phyloP scores from a whole-genome alignment of 1,140 invertebrate genomes.

The Drosophila jambulina region DNA sequence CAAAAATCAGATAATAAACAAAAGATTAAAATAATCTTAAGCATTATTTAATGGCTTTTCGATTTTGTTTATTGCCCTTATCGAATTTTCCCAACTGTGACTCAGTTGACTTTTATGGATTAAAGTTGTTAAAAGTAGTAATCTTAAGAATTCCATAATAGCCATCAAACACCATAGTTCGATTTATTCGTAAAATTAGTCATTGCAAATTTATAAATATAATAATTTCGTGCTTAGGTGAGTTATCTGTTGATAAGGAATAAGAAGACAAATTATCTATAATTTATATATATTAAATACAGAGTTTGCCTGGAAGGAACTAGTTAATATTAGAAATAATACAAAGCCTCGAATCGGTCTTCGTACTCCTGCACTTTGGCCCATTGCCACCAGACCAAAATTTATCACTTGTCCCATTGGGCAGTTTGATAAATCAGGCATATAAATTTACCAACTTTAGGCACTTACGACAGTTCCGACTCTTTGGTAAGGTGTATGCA shows the following conservation, averaged over 20 bases:
- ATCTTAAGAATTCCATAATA: background rate
- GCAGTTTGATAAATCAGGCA: conserved; percentile 36
- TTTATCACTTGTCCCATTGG: conserved; percentile 45
- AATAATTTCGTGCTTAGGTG: background rate
- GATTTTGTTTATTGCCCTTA: background rate
- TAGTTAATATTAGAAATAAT: background rate
- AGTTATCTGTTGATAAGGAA: background rate
- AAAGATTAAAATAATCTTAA: conserved; percentile 16
- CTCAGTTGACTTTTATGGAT: conserved; percentile 5
- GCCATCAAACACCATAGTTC: background rate
- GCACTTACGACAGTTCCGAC: conserved; percentile 38
- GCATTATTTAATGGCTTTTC: conserved; percentile 7
- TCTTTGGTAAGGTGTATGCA: conserved; percentile 21
- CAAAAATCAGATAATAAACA: background rate
- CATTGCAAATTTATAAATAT: conserved; percentile 22
- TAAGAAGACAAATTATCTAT: background rate
- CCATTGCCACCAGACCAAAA: conserved; percentile 5
- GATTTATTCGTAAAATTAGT: conserved; percentile 16
- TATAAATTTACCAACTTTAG: conserved; percentile 35
- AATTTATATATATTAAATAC: background rate
- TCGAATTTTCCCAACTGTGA: background rate
- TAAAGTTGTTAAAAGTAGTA: background rate
- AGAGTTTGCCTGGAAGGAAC: background rate
- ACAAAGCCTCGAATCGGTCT: background rate
- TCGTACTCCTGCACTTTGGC: background rate